Conservation (phyloP, 2,113 vertebrate species). For the Opisthocomus hoazin region DNA sequence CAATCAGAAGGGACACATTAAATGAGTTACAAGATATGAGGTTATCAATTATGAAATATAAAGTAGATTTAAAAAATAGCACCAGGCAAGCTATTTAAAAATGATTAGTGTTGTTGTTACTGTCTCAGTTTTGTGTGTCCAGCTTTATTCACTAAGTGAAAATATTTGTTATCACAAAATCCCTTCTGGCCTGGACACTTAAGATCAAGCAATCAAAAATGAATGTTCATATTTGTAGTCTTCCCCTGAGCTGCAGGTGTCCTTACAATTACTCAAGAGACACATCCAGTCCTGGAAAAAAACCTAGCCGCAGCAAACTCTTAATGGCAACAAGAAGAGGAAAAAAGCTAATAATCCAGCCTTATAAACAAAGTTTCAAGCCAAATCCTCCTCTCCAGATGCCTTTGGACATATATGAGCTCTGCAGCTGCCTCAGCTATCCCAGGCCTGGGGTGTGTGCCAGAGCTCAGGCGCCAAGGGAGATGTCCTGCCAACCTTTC, state of each 20-base stretch:
- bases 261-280: background rate
- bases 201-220: background rate
- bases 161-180: background rate
- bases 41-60: background rate
- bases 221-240: background rate
- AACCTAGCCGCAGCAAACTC: background rate
- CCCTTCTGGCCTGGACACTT: background rate
- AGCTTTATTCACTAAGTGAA: background rate
- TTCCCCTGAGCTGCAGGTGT: background rate
- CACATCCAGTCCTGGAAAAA: background rate
- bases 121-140: background rate
- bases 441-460: background rate
- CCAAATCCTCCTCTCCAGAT: background rate
- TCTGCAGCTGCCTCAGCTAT: background rate
- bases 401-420: background rate
- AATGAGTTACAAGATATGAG: background rate
- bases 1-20: conserved; percentile 7
- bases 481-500: background rate
- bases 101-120: background rate
- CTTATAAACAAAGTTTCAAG: background rate
- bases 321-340: background rate
- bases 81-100: background rate
- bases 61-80: background rate
- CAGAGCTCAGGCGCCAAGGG: background rate
- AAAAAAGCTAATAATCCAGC: background rate